These are phyloP conservation scores for Paradisaea rubra DNA, from an alignment of 2,113 vertebrate species.

Conservation along the genomic window DNA sequence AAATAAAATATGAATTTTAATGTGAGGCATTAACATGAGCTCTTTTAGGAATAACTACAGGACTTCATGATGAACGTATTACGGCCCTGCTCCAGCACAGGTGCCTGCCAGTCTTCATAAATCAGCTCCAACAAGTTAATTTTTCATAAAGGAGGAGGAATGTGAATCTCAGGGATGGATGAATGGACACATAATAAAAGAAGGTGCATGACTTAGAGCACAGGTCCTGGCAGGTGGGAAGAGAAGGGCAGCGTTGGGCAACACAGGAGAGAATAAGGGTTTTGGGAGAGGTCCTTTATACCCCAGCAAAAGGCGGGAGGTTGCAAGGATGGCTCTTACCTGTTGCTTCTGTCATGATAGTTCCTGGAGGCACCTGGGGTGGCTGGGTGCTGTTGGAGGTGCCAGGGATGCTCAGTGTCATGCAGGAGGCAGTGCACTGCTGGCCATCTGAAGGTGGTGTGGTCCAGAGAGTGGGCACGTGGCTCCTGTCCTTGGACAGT, in stretches of 20 bases:
- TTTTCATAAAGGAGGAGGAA: constrained; percentile 56
- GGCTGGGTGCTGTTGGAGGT: not conserved
- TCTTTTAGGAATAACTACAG: constrained; percentile 64
- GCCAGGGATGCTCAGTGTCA: not conserved
- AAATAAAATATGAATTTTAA: constrained; percentile 65
- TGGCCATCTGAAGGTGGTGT: accelerated
- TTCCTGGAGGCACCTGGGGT: not conserved
- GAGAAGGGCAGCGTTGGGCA: accelerated
- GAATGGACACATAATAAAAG: not conserved
- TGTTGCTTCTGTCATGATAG: accelerated
- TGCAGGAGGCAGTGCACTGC: accelerated
- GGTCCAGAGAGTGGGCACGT: accelerated
- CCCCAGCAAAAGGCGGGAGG: not conserved
- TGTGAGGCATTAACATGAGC: constrained; percentile 56
- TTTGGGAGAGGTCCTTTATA: not conserved
- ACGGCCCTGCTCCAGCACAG: constrained; percentile 22
- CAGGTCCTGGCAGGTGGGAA: not conserved
- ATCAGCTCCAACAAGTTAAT: constrained; percentile 64
- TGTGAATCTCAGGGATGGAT: not conserved
- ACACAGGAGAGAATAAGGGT: accelerated
- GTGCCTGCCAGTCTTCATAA: constrained; percentile 63
- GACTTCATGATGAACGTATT: constrained; percentile 51
- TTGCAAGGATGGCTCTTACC: not conserved
- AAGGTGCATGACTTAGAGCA: not conserved
- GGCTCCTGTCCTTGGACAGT: not conserved